phyloP scores from a whole-genome alignment of 2,113 vertebrate genomes.

The Furnarius figulus region DNA sequence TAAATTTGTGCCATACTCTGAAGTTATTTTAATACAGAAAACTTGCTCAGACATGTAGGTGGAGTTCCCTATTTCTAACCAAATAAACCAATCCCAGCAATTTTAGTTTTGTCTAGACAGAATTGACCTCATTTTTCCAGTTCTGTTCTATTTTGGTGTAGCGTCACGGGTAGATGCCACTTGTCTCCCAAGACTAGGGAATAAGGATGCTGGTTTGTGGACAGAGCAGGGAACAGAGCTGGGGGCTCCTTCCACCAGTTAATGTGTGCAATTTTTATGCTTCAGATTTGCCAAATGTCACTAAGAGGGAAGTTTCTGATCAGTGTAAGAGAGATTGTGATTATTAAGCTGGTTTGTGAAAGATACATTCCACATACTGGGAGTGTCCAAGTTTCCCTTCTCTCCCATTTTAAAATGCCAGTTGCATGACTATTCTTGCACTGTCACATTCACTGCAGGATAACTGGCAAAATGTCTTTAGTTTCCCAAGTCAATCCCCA shows the following conservation, averaged over 20 bases:
- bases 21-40: neutral
- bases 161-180: neutral
- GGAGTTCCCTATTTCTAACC: neutral
- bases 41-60: neutral
- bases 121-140: neutral
- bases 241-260: neutral
- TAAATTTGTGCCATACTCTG: neutral
- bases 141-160: neutral
- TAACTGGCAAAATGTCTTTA: neutral
- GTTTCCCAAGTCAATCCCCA: neutral
- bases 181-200: neutral
- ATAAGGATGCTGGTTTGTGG: neutral
- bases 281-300: neutral
- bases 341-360: neutral
- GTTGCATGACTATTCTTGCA: neutral
- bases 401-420: neutral
- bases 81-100: neutral
- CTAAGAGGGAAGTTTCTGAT: neutral
- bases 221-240: neutral
- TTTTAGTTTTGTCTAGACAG: neutral
- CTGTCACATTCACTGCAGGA: neutral
- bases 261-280: neutral
- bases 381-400: neutral
- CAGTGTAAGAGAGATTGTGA: neutral
- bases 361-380: neutral